Base-by-base conservation (phyloP, 2,888 invertebrate genomes). In the Eupithecia centaureata region DNA sequence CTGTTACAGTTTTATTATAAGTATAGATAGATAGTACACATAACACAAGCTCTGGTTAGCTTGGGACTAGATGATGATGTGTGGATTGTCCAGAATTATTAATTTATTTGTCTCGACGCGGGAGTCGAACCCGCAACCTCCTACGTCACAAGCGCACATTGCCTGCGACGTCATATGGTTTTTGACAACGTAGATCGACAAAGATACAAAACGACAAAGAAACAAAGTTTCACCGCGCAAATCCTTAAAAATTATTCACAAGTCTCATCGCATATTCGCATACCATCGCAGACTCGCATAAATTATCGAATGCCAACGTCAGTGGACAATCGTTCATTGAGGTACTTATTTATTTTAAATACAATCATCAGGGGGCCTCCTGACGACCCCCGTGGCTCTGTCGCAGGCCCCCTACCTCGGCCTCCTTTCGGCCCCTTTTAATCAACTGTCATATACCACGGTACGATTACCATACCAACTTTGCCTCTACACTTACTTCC, bases 311-410 rank as follows among this genome's bases (percentile, higher is more conserved):
- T 72, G 76, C 77, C 82, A 83, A 76, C 78, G 76, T 77, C 84
- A 60, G 86, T 88, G 88, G 87, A 93, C 92, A 93, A 92, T 92
- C 92, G 92, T 92, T 92, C 92, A 92, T 90, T 91, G 92, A 90
- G 89, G 92, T 88, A 92, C 92, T 92, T 93, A 93, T 92, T 92
- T 93, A 92, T 93, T 91, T 92, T 92, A 92, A 92, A 93, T 92
- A 92, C 91, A 92, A 92, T 92, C 92, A 91, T 93, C 93, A 92
- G 91, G 89, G 89, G 85, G 86, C 79, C 91, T 51, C 42, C 59
- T 87, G 85, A 89, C 91, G 80, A 88, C 86, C 74, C 92, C 90
- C 83, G 89, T 85, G 83, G 91, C 82, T 90, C 93, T 91, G 92
- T 92, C 93, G 87, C 89, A 84, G 91, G 88, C 89, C 91, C 90